phyloP scores from a whole-genome alignment of 2,113 vertebrate genomes.

The Lipotes vexillifer region DNA sequence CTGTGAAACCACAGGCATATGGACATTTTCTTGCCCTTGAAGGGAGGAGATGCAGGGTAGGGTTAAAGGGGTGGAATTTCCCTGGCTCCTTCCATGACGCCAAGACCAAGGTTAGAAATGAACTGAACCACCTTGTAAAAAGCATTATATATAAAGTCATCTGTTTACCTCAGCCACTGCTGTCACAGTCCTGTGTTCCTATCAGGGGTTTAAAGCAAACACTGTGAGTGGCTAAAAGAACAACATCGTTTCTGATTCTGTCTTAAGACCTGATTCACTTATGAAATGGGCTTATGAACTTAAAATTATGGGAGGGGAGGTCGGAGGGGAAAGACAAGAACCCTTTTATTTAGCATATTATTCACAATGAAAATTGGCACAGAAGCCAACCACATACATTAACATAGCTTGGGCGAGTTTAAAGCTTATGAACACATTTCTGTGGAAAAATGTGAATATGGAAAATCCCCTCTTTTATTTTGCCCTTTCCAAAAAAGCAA shows the following conservation, averaged over 20 bases:
- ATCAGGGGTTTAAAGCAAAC: conserved; percentile 74
- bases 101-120: conserved; percentile 51
- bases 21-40: conserved; percentile 3
- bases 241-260: conserved; percentile 75
- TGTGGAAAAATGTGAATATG: conserved; percentile 85
- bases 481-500: conserved; percentile 80
- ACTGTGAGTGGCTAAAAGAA: conserved; percentile 55
- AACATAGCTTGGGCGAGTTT: conserved; percentile 83
- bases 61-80: conserved; percentile 37
- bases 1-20: not conserved
- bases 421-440: conserved; percentile 84
- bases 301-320: conserved; percentile 76
- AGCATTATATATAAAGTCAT: conserved; percentile 67
- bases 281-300: conserved; percentile 80
- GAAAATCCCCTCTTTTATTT: conserved; percentile 82
- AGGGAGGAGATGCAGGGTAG: conserved; percentile 12
- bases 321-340: conserved; percentile 78
- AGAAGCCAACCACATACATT: conserved; percentile 82
- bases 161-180: conserved; percentile 56
- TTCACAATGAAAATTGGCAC: conserved; percentile 85
- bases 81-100: conserved; percentile 53
- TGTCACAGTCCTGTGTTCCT: conserved; percentile 48
- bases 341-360: conserved; percentile 81
- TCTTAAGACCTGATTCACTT: conserved; percentile 75
- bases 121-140: conserved; percentile 63